Evolutionary conservation across 2,797 vertebrate species (phyloP).

Genomic region (Antrozous pallidus): DNA sequence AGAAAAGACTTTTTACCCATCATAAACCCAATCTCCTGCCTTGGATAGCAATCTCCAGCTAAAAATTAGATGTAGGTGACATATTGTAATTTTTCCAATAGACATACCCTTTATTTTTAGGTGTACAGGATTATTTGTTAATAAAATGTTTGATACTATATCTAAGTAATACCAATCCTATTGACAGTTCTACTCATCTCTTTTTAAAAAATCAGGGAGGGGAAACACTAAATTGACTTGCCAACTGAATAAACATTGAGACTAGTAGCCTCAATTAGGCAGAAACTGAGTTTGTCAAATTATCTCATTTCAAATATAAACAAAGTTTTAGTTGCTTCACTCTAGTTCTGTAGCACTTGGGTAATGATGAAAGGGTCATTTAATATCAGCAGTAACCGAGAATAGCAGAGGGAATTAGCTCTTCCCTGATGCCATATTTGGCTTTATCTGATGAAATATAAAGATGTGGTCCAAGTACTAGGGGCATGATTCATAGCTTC

Average conservation of each 20-base stretch:
- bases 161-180: neutral
- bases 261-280: neutral
- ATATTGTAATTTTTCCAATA: neutral
- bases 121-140: neutral
- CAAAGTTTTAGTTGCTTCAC: constrained; percentile 29
- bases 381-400: constrained; percentile 36
- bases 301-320: constrained; percentile 16
- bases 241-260: neutral
- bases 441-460: constrained; percentile 46
- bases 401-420: constrained; percentile 62
- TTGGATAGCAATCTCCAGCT: neutral
- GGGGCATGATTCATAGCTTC: constrained; percentile 48
- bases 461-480: constrained; percentile 41
- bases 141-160: neutral
- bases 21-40: neutral
- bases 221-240: neutral
- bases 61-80: neutral
- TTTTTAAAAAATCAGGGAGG: neutral
- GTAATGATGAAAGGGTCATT: constrained; percentile 52
- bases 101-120: neutral
- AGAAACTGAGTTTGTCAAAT: constrained; percentile 15
- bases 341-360: constrained; percentile 29
- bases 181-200: neutral
- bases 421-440: constrained; percentile 42
- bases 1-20: neutral